Evolutionary conservation across 2,888 invertebrate genomes (phyloP).

Genomic region (Pemphredon lugubris): DNA sequence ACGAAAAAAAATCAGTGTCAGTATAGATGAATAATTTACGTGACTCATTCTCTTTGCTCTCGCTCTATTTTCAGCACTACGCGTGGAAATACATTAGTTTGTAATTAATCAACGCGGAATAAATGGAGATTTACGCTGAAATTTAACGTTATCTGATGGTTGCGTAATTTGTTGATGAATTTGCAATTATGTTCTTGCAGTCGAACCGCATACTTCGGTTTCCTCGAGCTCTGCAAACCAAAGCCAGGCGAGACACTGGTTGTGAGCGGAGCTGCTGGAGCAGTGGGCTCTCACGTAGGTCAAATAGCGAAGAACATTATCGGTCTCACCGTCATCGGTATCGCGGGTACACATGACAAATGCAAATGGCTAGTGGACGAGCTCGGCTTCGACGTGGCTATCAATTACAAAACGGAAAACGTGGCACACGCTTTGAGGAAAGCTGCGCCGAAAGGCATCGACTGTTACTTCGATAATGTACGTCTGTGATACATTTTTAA

Average conservation of each 20-base stretch:
- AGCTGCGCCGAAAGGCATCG: constrained; percentile 87
- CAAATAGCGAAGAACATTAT: constrained; percentile 88
- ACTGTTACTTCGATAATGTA: constrained; percentile 91
- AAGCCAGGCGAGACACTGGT: constrained; percentile 88
- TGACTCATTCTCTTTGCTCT: too few species aligned
- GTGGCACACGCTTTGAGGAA: constrained; percentile 83
- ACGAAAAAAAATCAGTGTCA: too few species aligned
- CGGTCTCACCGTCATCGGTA: constrained; percentile 87
- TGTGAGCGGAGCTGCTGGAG: constrained; percentile 89
- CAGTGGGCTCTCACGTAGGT: constrained; percentile 89
- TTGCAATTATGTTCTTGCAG: too few species aligned
- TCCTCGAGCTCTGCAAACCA: constrained; percentile 87
- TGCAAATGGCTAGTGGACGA: constrained; percentile 86
- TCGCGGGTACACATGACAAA: constrained; percentile 88
- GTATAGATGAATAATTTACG: too few species aligned
- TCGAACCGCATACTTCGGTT: constrained; percentile 90
- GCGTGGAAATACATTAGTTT: too few species aligned
- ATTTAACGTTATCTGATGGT: too few species aligned
- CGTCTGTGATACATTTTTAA: constrained; percentile 71
- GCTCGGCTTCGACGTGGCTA: constrained; percentile 86
- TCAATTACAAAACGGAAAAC: constrained; percentile 87
- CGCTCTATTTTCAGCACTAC: too few species aligned
- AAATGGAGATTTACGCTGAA: too few species aligned
- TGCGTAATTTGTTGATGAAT: too few species aligned
- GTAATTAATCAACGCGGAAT: too few species aligned